Base-by-base conservation (phyloP, 2,888 invertebrate genomes). In the Rhagium mordax region DNA sequence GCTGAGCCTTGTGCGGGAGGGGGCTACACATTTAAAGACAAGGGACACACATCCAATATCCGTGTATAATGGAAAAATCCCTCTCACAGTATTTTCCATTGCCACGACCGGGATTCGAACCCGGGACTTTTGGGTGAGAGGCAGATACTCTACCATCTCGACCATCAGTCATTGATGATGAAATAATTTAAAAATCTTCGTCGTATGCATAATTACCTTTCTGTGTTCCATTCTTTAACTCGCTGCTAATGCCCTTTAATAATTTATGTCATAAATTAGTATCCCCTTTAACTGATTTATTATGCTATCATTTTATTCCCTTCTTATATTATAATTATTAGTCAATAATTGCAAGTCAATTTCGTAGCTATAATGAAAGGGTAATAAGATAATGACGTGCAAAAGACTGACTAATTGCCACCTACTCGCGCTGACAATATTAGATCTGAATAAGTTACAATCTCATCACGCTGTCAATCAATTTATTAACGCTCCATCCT, bases 341-440 rank as follows among this genome's bases (percentile, higher is more conserved):
- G 59, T 59, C 59, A 29, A 59, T 59, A 29, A 59, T 59, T 59
- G 29, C 29, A 24, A 55, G 55, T 59, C 59, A 59, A 33, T 59
- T 59, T 59, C 33, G 59, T 16, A 27, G 59, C 59, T 33, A 8
- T 59, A 33, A 29, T 29, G 16, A 33, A 33, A 59, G 59, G 29
- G 6, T 59, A 59, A 59, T 59, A 16, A 59, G 27, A 29, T 59
- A 59, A 59, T 33, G 16, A 59, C 33, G 59, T 33, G 33, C 33
- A 29, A 29, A 33, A 59, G 59, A 29, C 33, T 8, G 18, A 33
- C 29, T 59, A 59, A 59, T 59, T 59, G 18, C 59, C 18, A 18
- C 18, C 27, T 33, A 13, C 59, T 59, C 33, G 18, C 18, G 6
- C 16, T 59, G 16, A 33, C 33, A 59, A 27, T 7, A 6, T 59